Conservation (phyloP, 2,113 vertebrate genomes). For the Rhinichthys klamathensis region DNA sequence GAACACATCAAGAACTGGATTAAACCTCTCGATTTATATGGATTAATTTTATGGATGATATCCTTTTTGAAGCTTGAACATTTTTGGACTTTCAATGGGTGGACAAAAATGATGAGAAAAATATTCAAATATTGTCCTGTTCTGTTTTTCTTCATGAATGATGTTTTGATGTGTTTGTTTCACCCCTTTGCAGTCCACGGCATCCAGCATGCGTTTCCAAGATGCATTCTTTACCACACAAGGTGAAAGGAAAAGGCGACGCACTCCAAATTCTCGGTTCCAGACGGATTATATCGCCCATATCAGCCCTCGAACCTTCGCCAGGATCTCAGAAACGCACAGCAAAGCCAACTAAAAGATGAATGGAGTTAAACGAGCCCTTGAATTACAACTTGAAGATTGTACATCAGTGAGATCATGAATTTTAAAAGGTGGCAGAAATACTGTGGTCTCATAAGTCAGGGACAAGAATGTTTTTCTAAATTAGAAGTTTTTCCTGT, state of each 20-base stretch:
- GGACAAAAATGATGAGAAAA: background rate
- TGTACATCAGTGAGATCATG: slow-evolving; percentile 18
- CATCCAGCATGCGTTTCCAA: slow-evolving; percentile 95
- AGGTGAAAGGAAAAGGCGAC: slow-evolving; percentile 89
- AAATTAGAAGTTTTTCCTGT: slow-evolving; percentile 45
- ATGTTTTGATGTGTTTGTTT: slow-evolving; percentile 17
- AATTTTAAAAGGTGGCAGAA: slow-evolving; percentile 15
- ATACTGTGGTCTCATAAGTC: slow-evolving; percentile 38
- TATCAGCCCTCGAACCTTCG: slow-evolving; percentile 43
- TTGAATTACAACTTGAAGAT: slow-evolving; percentile 4
- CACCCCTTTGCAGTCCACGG: slow-evolving; percentile 84
- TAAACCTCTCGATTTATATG: background rate
- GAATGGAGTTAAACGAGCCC: background rate
- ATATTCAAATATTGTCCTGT: background rate
- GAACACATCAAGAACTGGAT: background rate
- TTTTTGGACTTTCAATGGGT: background rate
- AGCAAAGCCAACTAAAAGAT: slow-evolving; percentile 37
- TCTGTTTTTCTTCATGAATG: background rate
- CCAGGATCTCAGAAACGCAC: slow-evolving; percentile 27
- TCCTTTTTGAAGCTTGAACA: background rate
- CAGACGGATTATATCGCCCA: slow-evolving; percentile 91
- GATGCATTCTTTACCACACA: slow-evolving; percentile 92
- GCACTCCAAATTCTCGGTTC: slow-evolving; percentile 90
- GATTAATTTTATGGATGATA: background rate
- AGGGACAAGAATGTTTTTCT: slow-evolving; percentile 48